Evolutionary conservation across 2,113 vertebrate genomes (phyloP).

Genomic region (Paramormyrops kingsleyae): DNA sequence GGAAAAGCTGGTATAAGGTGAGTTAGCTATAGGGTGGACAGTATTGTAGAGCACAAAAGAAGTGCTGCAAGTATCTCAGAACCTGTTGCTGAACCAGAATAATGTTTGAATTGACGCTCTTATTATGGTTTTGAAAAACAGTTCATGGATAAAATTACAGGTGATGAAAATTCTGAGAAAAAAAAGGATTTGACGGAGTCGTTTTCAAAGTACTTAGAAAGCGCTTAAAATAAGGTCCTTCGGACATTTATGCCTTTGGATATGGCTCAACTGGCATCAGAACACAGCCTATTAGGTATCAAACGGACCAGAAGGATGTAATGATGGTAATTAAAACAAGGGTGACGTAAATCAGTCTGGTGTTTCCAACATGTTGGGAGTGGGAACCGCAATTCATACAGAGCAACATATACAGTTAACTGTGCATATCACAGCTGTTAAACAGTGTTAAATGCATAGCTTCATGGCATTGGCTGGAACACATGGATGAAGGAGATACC

Average conservation of each 20-base stretch:
- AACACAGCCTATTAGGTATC: slow-evolving; percentile 1
- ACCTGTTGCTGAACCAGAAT: background rate
- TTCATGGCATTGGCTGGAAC: background rate
- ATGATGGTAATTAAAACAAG: background rate
- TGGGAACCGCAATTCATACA: background rate
- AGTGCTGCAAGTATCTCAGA: background rate
- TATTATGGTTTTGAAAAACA: background rate
- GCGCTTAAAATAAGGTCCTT: background rate
- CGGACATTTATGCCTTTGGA: background rate
- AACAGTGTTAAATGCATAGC: background rate
- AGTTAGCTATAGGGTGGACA: background rate
- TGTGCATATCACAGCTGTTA: background rate
- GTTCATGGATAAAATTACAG: background rate
- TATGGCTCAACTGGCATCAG: background rate
- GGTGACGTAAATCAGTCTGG: background rate
- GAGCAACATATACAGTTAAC: background rate
- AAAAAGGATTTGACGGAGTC: background rate
- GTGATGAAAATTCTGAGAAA: background rate
- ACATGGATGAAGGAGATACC: background rate
- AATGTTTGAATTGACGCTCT: background rate
- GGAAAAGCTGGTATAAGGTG: background rate
- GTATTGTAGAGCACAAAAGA: background rate
- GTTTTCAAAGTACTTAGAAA: background rate
- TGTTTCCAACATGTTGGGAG: background rate
- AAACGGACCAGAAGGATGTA: background rate